These are phyloP conservation scores for Allolobophora icterica DNA, from an alignment of 2,888 invertebrate species.

Conservation along the genomic window DNA sequence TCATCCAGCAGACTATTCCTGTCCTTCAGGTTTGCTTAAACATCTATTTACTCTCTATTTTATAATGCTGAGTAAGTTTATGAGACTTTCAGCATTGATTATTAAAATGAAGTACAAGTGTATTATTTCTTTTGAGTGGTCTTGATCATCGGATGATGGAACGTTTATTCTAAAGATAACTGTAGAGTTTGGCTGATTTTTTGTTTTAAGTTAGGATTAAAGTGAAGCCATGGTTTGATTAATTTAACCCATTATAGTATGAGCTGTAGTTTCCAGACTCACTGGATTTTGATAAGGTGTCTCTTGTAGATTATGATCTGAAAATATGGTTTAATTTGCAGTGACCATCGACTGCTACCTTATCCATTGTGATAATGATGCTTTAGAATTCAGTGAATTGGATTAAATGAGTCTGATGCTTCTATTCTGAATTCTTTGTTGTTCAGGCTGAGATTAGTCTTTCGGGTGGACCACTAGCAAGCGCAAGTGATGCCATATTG, in stretches of 20 bases:
- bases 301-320: too few relatives aligned
- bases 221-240: too few relatives aligned
- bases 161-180: not conserved
- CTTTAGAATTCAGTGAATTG: too few relatives aligned
- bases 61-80: not conserved
- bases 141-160: too few relatives aligned
- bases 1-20: constrained; percentile 75
- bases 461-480: not conserved
- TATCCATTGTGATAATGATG: too few relatives aligned
- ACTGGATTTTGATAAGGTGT: too few relatives aligned
- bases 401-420: not conserved
- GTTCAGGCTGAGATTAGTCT: constrained; percentile 19
- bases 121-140: not conserved
- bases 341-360: too few relatives aligned
- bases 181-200: not conserved
- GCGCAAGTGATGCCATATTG: not conserved
- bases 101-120: not conserved
- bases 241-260: too few relatives aligned
- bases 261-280: too few relatives aligned
- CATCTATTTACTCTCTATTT: not conserved
- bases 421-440: not conserved
- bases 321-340: too few relatives aligned
- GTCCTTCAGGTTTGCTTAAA: constrained; percentile 63
- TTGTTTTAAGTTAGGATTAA: too few relatives aligned
- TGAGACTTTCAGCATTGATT: not conserved